These are phyloP conservation scores for Nothobranchius furzeri DNA, from an alignment of 2,113 vertebrate genomes.

Conservation along the genomic window DNA sequence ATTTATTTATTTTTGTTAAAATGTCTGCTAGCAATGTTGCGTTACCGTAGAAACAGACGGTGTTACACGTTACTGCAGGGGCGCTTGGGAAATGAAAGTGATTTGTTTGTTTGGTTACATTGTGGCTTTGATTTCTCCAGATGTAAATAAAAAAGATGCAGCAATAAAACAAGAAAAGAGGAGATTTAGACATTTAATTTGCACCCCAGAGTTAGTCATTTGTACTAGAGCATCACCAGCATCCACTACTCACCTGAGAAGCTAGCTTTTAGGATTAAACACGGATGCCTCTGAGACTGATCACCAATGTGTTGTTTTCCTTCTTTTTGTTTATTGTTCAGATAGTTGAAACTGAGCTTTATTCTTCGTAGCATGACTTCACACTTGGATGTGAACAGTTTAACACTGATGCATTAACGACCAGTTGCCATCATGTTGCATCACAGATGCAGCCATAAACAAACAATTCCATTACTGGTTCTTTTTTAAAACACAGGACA, in stretches of 20 bases:
- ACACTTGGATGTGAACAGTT: too few species aligned
- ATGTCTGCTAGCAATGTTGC: conserved; percentile 26
- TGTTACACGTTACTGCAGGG: conserved; percentile 27
- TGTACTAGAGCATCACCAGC: neutral
- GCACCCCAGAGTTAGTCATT: neutral
- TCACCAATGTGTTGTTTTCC: neutral
- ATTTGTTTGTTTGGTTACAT: conserved; percentile 21
- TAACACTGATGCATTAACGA: too few species aligned
- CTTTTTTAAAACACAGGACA: too few species aligned
- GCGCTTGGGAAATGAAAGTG: conserved; percentile 27
- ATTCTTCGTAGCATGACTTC: too few species aligned
- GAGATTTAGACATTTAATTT: conserved; percentile 17
- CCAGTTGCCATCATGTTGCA: too few species aligned
- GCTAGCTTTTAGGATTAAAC: neutral
- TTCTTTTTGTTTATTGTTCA: too few species aligned
- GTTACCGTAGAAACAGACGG: conserved; percentile 43
- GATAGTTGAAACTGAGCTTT: too few species aligned
- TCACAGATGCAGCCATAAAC: too few species aligned
- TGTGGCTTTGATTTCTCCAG: conserved; percentile 1
- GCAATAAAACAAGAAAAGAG: conserved; percentile 2
- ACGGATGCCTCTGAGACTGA: neutral
- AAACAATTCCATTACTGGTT: too few species aligned
- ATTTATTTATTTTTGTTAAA: conserved; percentile 18
- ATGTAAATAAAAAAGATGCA: conserved; percentile 5
- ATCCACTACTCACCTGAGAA: neutral